Evolutionary conservation across 2,888 invertebrate genomes (phyloP), one percentile per base, ranked within the genome.

Genomic region (Ectemnius continuus): DNA sequence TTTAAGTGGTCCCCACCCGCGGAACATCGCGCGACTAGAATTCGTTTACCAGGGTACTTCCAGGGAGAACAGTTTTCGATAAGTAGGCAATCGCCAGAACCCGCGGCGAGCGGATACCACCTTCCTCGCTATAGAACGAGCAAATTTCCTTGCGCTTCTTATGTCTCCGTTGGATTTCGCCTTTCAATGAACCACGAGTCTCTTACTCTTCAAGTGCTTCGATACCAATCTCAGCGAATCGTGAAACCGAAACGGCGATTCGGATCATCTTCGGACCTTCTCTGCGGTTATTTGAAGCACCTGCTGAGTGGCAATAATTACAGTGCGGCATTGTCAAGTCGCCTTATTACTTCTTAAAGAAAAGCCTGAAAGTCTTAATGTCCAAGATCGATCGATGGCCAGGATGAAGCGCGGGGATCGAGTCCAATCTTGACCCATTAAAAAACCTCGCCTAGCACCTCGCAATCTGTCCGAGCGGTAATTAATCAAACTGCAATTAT

Each of bases 401-500:
- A 52, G n/a, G n/a, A 23, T 6, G 5, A 52, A 16, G 8, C 52
- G 52, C 16, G 5, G n/a, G 2, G 52, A n/a, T n/a, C 52, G 16
- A 52, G 16, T 52, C 1, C n/a, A 52, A 16, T 52, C 52, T 14
- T 14, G 52, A 14, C 52, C 52, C 16, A 52, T 52, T 52, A 52
- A 52, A 52, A 52, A 52, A 36, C 64, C 46, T 47, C 23, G 14
- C 14, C 60, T 8, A 68, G 61, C 65, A 13, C 28, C 62, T 62
- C 46, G 81, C 66, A 65, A 71, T 79, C 76, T 72, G 73, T 79
- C 79, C 76, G 74, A 71, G 73, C 70, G 70, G 74, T 73, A 74
- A 84, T 83, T 83, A 83, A 82, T 83, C 84, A 83, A 74, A 67
- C 71, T 52, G 71, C 83, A 83, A 83, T 83, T 83, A 77, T 52